A percentile compares a stretch with the other conserved stretches of the same genome.
Evolutionary conservation across 2,113 vertebrate genomes (phyloP).

Genomic region (Eolophus roseicapilla): DNA sequence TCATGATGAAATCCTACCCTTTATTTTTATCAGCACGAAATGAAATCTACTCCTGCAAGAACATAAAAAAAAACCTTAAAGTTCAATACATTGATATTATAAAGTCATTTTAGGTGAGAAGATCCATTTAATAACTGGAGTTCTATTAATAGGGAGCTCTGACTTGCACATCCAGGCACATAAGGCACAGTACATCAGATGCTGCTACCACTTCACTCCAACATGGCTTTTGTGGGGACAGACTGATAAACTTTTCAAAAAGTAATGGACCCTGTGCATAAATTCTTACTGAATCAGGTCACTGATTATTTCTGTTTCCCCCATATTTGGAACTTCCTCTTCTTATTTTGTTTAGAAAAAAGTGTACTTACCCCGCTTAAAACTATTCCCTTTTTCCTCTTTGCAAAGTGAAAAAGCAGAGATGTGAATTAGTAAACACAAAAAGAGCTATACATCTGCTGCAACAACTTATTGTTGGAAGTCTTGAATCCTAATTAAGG

Average conservation of each 20-base stretch:
- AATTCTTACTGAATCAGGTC: not conserved
- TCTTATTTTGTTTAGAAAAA: conserved; percentile 9
- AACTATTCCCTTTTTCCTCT: conserved; percentile 49
- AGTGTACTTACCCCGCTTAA: not conserved
- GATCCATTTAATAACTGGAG: not conserved
- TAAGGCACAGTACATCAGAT: not conserved
- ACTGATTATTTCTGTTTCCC: not conserved
- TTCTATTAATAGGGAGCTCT: not conserved
- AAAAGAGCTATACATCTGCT: conserved; percentile 27
- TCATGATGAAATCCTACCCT: not conserved
- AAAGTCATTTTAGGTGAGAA: not conserved
- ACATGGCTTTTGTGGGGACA: not conserved
- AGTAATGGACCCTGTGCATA: not conserved
- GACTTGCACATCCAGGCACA: not conserved
- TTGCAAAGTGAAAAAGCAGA: conserved; percentile 70
- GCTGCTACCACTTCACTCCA: not conserved
- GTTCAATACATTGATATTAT: not conserved
- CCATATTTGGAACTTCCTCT: not conserved
- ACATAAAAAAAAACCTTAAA: not conserved
- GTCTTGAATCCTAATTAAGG: conserved; percentile 75
- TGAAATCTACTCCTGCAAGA: not conserved
- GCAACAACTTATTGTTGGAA: conserved; percentile 30
- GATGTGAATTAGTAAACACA: conserved; percentile 44
- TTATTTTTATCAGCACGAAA: not conserved
- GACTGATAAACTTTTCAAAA: not conserved